Percentiles rank a stretch among this genome's conserved stretches.
Conservation (phyloP, 2,888 invertebrate species). For the Eucriotettix oculatus region DNA sequence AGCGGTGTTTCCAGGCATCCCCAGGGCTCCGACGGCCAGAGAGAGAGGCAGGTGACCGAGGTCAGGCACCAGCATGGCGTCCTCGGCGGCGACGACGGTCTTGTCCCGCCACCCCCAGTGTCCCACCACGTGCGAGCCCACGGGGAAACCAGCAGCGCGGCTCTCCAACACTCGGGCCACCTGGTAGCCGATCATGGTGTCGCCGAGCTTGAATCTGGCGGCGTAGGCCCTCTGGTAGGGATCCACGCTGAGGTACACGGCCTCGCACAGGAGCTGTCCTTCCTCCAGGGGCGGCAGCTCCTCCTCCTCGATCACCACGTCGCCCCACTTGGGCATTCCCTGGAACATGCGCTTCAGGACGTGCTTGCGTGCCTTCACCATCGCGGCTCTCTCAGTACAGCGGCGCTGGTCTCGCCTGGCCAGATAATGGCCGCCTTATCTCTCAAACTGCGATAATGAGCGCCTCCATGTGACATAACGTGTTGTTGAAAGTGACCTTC, state of each 20-base stretch:
- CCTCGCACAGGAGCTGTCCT: constrained; percentile 23
- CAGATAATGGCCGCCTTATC: no score
- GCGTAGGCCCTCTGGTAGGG: constrained; percentile 16
- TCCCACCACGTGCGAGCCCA: constrained; percentile 43
- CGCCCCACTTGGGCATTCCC: constrained; percentile 23
- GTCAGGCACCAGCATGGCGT: constrained; percentile 15
- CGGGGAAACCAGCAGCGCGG: constrained; percentile 42
- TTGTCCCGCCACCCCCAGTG: constrained; percentile 52
- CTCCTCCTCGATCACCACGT: constrained; percentile 28
- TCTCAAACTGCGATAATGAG: no score
- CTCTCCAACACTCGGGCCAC: constrained; percentile 27
- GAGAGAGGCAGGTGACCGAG: constrained; percentile 20
- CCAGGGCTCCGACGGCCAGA: constrained; percentile 20
- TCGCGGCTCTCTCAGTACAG: constrained; percentile 14
- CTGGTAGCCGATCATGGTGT: not conserved
- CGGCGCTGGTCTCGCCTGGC: no score
- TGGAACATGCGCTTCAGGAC: constrained; percentile 31
- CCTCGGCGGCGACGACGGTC: constrained; percentile 31
- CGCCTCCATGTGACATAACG: no score
- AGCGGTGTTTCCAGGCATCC: constrained; percentile 39
- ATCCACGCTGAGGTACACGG: constrained; percentile 21
- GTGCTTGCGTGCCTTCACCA: constrained; percentile 43
- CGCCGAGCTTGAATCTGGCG: not conserved
- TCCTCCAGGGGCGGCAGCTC: constrained; percentile 22
- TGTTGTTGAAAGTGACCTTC: no score